Base-by-base conservation (phyloP, 2,888 invertebrate species). In the Neelides folsomi region DNA sequence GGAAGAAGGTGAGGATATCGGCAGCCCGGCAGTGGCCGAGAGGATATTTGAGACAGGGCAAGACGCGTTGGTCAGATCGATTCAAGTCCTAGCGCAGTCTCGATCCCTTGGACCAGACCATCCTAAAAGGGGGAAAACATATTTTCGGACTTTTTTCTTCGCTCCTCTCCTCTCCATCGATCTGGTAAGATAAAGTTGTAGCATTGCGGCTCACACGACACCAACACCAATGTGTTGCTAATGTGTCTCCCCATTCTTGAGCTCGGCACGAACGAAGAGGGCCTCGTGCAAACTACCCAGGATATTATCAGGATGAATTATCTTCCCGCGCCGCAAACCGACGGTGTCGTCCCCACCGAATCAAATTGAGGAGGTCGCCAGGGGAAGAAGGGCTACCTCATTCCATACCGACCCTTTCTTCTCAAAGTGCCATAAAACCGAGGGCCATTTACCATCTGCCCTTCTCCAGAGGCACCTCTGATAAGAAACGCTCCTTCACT, bases 81-180 rank as follows among this genome's bases (percentile, higher is more conserved):
- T 63, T 62, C 59, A 60, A 56, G 56, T 51, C 58, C 59, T 51
- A 56, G 61, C 60, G 61, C 61, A 60, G 58, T 57, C 59, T 58
- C 62, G 57, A 59, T 54, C 56, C 52, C 49, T 49, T 44, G 50
- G 51, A 51, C 52, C 57, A 51, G 52, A 56, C 57, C 53, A 55
- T 55, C 52, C 53, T 54, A 52, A 44, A 50, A 55, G 55, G 55
- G 53, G 51, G 54, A 56, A 27, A 57, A 56, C 53, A 57, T 54
- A 54, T 60, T 57, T 55, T 59, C 54, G 53, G 55, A 53, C 53
- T 51, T 55, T 56, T 59, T 54, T 49, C 55, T 53, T 43, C 27
- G 52, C 45, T 49, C 35, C 59, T 60, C 62, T 63, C 60, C 64
- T 64, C 62, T 59, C 58, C 60, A 64, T 64, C 64, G 64, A 64